These are phyloP conservation scores for Cyanoderma ruficeps DNA, from an alignment of 2,113 vertebrate species.

Conservation along the genomic window DNA sequence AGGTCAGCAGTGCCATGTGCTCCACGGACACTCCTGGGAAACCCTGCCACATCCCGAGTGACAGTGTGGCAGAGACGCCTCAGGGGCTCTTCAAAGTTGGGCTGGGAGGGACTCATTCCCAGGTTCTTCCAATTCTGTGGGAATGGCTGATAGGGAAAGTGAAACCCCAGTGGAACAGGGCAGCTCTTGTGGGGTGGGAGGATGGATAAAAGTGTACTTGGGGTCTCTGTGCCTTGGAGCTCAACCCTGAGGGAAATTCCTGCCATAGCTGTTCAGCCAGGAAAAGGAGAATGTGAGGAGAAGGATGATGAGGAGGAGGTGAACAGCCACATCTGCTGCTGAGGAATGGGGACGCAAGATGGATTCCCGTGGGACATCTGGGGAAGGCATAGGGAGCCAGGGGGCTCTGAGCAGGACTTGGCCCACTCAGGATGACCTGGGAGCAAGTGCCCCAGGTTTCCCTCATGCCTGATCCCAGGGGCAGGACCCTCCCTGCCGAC, in stretches of 20 bases:
- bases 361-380: fast-evolving
- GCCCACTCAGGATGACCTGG: fast-evolving
- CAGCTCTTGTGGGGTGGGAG: not conserved
- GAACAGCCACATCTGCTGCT: not conserved
- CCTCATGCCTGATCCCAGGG: no score
- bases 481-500: not conserved
- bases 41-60: not conserved
- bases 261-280: not conserved
- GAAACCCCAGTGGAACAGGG: not conserved
- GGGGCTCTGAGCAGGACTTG: fast-evolving
- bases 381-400: no score
- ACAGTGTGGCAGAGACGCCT: fast-evolving
- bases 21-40: not conserved
- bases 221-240: not conserved
- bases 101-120: not conserved
- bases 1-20: fast-evolving
- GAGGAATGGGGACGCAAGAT: fast-evolving
- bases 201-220: not conserved
- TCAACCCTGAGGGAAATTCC: not conserved
- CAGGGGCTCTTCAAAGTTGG: not conserved
- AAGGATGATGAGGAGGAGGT: fast-evolving
- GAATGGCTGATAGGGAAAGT: not conserved
- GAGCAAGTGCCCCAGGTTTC: not conserved
- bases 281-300: not conserved
- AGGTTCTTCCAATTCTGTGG: not conserved